Evolutionary conservation across 2,888 invertebrate genomes (phyloP).

Genomic region (Glyphotaelius pellucidus): DNA sequence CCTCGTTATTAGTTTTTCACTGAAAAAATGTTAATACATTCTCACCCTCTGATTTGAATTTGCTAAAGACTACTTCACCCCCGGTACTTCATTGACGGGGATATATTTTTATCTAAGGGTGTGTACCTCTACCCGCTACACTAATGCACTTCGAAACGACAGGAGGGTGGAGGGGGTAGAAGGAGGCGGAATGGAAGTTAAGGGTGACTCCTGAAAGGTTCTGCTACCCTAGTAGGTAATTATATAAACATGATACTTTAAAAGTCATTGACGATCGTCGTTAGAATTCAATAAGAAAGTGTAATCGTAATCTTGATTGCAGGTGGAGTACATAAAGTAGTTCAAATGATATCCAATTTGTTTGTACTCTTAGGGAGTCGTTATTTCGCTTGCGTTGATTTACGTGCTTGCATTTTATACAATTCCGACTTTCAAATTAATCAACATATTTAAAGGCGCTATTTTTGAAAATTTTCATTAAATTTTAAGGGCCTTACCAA

Average conservation of each 20-base stretch:
- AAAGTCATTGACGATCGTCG: slow-evolving; percentile 15
- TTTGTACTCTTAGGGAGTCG: neutral
- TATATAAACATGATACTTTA: slow-evolving; percentile 22
- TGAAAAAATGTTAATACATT: slow-evolving; percentile 34
- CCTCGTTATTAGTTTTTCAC: slow-evolving; percentile 24
- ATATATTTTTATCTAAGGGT: slow-evolving; percentile 39
- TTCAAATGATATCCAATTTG: neutral
- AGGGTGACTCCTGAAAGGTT: slow-evolving; percentile 19
- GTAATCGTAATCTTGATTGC: neutral
- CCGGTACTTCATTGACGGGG: slow-evolving; percentile 26
- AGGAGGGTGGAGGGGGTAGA: neutral
- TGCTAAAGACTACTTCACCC: slow-evolving; percentile 17
- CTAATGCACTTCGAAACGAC: slow-evolving; percentile 30
- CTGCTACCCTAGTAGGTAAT: neutral
- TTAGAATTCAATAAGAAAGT: neutral
- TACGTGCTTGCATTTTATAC: neutral
- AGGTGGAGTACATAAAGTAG: neutral
- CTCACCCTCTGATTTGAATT: slow-evolving; percentile 27
- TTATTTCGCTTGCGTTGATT: neutral
- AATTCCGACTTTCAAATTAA: too few species aligned
- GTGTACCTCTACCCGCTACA: slow-evolving; percentile 25
- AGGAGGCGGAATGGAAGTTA: neutral
- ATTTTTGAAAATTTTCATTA: too few species aligned
- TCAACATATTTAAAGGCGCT: too few species aligned
- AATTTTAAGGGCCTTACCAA: too few species aligned